A percentile compares a stretch with the other conserved stretches of the same genome.
phyloP scores from a whole-genome alignment of 2,797 vertebrate species.

The Acrossocheilus wenchowensis region DNA sequence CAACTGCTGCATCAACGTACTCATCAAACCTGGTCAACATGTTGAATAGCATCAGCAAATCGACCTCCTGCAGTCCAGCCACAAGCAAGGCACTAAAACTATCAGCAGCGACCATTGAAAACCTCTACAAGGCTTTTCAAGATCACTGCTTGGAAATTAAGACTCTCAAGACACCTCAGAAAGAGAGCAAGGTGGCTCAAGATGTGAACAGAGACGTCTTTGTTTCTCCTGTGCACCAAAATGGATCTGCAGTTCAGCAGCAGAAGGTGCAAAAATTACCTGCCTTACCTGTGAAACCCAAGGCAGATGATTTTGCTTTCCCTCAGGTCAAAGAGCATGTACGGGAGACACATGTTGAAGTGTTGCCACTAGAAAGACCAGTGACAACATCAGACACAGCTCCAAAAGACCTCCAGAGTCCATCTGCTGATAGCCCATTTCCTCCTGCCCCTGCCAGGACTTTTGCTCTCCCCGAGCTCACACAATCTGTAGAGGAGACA shows the following conservation, averaged over 20 bases:
- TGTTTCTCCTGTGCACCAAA: background rate
- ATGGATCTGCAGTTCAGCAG: background rate
- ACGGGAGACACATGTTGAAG: background rate
- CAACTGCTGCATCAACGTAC: background rate
- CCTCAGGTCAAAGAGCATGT: background rate
- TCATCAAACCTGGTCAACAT: background rate
- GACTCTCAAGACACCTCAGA: background rate
- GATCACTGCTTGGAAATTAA: too few species aligned
- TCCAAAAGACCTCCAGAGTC: background rate
- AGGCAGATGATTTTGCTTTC: background rate
- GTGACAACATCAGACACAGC: background rate
- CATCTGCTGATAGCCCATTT: background rate
- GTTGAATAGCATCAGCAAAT: background rate
- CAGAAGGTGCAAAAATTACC: background rate
- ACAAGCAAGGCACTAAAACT: background rate
- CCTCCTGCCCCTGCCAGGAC: background rate
- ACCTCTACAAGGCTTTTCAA: constrained; percentile 3
- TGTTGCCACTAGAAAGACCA: background rate
- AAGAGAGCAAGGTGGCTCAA: background rate
- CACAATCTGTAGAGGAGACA: background rate
- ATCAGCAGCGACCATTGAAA: background rate
- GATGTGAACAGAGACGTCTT: background rate
- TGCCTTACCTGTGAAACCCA: background rate
- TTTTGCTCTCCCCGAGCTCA: background rate
- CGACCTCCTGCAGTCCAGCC: background rate